A percentile compares a stretch with the other conserved stretches of the same genome.
Evolutionary conservation across 2,113 vertebrate genomes (phyloP).

Genomic region (Chaetops frenatus): DNA sequence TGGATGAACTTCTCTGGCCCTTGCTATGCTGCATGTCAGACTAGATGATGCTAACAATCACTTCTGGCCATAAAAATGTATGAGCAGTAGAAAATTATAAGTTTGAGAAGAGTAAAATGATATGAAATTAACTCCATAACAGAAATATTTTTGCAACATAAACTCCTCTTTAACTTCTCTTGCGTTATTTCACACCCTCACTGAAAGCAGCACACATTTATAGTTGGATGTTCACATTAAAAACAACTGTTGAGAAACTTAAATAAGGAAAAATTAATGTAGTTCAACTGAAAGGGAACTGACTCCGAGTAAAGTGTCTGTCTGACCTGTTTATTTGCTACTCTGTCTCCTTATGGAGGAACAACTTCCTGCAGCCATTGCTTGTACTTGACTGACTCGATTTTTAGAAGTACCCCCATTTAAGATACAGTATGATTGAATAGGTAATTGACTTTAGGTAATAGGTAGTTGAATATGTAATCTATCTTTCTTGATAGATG

Average conservation of each 20-base stretch:
- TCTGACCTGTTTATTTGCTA: neutral
- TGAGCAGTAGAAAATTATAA: conserved; percentile 51
- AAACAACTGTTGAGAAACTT: neutral
- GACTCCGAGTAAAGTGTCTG: neutral
- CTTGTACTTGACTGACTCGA: neutral
- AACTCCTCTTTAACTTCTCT: conserved; percentile 24
- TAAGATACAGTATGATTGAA: neutral
- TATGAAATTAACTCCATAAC: conserved; percentile 54
- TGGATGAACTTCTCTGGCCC: conserved; percentile 56
- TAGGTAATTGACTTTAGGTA: neutral
- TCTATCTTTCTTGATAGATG: neutral
- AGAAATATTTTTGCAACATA: conserved; percentile 47
- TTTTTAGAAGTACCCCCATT: neutral
- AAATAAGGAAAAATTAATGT: neutral
- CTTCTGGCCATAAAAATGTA: conserved; percentile 53
- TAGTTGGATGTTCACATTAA: neutral
- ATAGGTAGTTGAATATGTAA: neutral
- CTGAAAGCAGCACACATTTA: neutral
- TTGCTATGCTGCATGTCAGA: conserved; percentile 48
- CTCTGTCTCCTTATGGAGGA: neutral
- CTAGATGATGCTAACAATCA: conserved; percentile 53
- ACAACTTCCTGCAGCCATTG: neutral
- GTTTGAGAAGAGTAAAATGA: conserved; percentile 53
- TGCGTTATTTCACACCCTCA: neutral
- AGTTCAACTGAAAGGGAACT: neutral